These are phyloP conservation scores for Scaptomyza flava DNA, from an alignment of 2,888 invertebrate genomes.

Conservation along the genomic window DNA sequence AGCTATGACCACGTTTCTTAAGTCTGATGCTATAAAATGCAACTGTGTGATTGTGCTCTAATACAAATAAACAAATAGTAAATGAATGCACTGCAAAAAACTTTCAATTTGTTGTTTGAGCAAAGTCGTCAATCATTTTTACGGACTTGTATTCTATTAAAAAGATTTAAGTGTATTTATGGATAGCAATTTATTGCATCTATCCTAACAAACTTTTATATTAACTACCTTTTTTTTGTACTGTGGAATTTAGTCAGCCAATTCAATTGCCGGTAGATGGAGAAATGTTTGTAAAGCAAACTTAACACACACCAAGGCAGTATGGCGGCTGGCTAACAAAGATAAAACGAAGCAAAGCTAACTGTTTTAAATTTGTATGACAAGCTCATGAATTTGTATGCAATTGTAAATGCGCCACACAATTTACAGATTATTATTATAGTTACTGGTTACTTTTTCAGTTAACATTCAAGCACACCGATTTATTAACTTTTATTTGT, in stretches of 20 bases:
- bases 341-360: conserved; percentile 51
- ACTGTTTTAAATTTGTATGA: conserved; percentile 68
- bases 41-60: conserved; percentile 28
- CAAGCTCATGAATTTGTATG: conserved; percentile 75
- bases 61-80: conserved; percentile 4
- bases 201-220: background rate
- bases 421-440: conserved; percentile 80
- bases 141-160: too few relatives aligned
- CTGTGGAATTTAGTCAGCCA: conserved; percentile 14
- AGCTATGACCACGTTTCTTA: conserved; percentile 66
- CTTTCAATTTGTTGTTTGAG: too few relatives aligned
- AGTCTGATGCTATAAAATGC: conserved; percentile 50
- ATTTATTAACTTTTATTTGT: conserved; percentile 27
- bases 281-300: conserved; percentile 9
- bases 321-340: conserved; percentile 46
- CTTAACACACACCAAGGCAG: conserved; percentile 9
- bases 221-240: conserved; percentile 2
- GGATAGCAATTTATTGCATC: too few relatives aligned
- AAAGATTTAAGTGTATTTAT: too few relatives aligned
- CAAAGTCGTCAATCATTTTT: too few relatives aligned
- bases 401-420: conserved; percentile 74
- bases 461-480: conserved; percentile 59
- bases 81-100: conserved; percentile 36
- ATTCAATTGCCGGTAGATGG: conserved; percentile 1
- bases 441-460: conserved; percentile 75